These are phyloP conservation scores for Ypsolopha scabrella DNA, from an alignment of 2,888 invertebrate genomes.

Conservation along the genomic window DNA sequence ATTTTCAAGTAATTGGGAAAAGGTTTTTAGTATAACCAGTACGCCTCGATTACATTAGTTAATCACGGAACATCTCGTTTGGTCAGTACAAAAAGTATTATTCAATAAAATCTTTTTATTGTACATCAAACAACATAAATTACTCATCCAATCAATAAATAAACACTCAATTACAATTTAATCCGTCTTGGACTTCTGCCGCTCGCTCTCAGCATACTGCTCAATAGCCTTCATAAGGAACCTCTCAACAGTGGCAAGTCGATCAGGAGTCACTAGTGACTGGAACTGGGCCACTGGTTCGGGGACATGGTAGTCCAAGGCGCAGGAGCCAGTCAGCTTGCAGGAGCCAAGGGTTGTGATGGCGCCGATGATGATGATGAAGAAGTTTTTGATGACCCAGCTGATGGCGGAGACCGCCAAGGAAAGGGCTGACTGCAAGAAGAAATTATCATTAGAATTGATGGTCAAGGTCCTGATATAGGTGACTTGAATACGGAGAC, in stretches of 20 bases:
- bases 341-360: conserved; percentile 24
- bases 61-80: too few species aligned
- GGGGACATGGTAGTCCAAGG: conserved; percentile 16
- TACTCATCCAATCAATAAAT: too few species aligned
- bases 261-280: conserved; percentile 59
- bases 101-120: too few species aligned
- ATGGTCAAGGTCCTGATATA: too few species aligned
- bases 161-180: too few species aligned
- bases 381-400: conserved; percentile 26
- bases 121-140: too few species aligned
- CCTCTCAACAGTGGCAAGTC: conserved; percentile 54
- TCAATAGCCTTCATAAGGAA: conserved; percentile 63
- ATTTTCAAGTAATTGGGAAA: too few species aligned
- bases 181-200: conserved; percentile 7
- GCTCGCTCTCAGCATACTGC: conserved; percentile 38
- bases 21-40: too few species aligned
- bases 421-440: conserved; percentile 18
- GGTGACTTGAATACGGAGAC: too few species aligned
- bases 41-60: too few species aligned
- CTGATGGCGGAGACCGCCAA: conserved; percentile 20
- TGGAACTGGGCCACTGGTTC: conserved; percentile 34
- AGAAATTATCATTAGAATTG: background rate
- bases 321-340: conserved; percentile 24
- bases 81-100: too few species aligned
- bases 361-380: conserved; percentile 21